Evolutionary conservation across 1,140 invertebrate species (phyloP).

Genomic region (Trissolcus basalis): DNA sequence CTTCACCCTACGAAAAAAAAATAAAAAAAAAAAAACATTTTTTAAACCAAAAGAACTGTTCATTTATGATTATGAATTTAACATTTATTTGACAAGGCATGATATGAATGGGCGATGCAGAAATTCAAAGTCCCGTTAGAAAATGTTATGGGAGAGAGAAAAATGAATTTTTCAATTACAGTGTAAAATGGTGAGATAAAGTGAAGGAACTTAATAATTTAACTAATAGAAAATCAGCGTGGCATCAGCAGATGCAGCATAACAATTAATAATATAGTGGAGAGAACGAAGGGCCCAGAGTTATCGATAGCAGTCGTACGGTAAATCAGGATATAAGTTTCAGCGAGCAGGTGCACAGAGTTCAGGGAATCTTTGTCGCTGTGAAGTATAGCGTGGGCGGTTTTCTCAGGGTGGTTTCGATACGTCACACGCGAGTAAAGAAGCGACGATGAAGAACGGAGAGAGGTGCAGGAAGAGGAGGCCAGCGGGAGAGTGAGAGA

Average conservation of each 20-base stretch:
- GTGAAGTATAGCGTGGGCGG: conserved; percentile 68
- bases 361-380: conserved; percentile 63
- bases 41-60: no score
- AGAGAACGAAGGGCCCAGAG: conserved; percentile 51
- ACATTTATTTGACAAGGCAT: no score
- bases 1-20: no score
- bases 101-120: no score
- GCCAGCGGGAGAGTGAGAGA: conserved; percentile 18
- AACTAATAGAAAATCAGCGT: conserved; percentile 33
- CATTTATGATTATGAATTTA: no score
- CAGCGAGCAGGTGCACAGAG: conserved; percentile 68
- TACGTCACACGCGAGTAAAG: conserved; percentile 68
- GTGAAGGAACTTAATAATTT: conserved; percentile 26
- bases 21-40: no score
- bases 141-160: background rate
- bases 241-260: conserved; percentile 46
- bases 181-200: conserved; percentile 6
- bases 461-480: conserved; percentile 36
- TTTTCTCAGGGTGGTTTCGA: conserved; percentile 72
- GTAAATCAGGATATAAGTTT: conserved; percentile 44
- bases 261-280: conserved; percentile 49
- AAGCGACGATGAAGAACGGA: conserved; percentile 30
- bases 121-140: no score
- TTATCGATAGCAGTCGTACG: conserved; percentile 54
- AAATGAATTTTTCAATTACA: background rate